Percentiles rank a stretch among this genome's conserved stretches.
These are phyloP conservation scores for Mormyrus hasselquistii DNA, from an alignment of 2,797 vertebrate genomes.

Conservation along the genomic window DNA sequence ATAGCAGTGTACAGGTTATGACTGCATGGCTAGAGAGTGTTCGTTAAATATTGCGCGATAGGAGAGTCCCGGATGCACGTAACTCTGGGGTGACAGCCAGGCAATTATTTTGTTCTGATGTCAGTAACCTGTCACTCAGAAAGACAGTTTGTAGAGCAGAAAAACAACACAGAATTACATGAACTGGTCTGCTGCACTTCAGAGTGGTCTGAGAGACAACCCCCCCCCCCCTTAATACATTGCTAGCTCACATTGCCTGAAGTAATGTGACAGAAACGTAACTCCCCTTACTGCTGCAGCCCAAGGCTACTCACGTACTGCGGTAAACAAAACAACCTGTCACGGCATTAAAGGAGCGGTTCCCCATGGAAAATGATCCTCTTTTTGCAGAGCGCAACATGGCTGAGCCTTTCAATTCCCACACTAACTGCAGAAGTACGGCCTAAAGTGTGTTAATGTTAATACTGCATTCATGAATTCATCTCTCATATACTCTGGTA, in stretches of 20 bases:
- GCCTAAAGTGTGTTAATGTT: not conserved
- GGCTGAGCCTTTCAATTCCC: not conserved
- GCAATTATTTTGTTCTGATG: not conserved
- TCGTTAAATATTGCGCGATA: not conserved
- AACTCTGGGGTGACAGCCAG: not conserved
- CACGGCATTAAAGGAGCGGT: not conserved
- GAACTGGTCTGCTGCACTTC: not conserved
- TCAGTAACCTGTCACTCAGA: not conserved
- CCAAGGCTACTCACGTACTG: not conserved
- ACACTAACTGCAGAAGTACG: not conserved
- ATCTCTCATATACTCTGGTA: not conserved
- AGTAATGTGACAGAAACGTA: not conserved
- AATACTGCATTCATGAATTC: not conserved
- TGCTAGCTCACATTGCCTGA: not conserved
- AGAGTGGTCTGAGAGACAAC: not conserved
- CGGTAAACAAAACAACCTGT: not conserved
- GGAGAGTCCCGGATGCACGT: not conserved
- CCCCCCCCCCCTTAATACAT: not conserved
- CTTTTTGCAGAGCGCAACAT: not conserved
- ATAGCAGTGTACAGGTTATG: not conserved
- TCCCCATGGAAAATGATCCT: not conserved
- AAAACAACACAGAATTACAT: not conserved
- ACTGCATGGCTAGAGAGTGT: not conserved
- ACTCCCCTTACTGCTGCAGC: not conserved
- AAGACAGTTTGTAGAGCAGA: not conserved